phyloP scores from a whole-genome alignment of 2,797 vertebrate genomes.

The Sphenopsis melanotis region DNA sequence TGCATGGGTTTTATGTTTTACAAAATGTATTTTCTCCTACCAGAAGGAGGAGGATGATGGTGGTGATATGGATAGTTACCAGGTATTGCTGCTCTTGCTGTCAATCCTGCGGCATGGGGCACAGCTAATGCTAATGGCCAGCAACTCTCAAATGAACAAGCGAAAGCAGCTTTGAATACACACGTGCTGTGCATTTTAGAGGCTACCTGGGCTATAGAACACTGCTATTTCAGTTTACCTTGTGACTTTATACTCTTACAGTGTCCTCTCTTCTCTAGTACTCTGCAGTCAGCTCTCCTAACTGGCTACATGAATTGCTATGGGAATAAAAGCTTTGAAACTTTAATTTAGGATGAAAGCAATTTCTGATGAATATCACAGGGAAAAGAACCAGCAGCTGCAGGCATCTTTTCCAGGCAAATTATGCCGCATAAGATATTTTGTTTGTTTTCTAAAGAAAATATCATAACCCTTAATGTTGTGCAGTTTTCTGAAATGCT shows the following conservation, averaged over 20 bases:
- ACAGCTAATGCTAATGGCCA: slow-evolving; percentile 81
- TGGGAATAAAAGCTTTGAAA: neutral
- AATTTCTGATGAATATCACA: neutral
- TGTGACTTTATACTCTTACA: slow-evolving; percentile 1
- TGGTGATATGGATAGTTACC: slow-evolving; percentile 99
- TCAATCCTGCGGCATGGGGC: slow-evolving; percentile 85
- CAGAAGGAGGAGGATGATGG: slow-evolving; percentile 91
- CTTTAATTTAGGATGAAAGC: neutral
- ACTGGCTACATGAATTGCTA: neutral
- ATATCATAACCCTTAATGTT: neutral
- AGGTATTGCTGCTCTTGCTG: slow-evolving; percentile 88
- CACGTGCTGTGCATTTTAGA: slow-evolving; percentile 33
- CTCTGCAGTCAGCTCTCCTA: slow-evolving; percentile 38
- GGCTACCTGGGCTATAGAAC: slow-evolving; percentile 44
- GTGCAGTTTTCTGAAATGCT: neutral
- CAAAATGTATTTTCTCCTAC: slow-evolving; percentile 90
- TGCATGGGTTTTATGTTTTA: slow-evolving; percentile 80
- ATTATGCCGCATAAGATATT: neutral
- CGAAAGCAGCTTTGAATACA: slow-evolving; percentile 27
- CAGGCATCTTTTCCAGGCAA: neutral
- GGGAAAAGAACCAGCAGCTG: neutral
- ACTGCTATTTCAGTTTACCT: slow-evolving; percentile 33
- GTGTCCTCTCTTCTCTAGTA: neutral
- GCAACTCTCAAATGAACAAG: slow-evolving; percentile 65
- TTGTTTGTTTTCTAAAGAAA: neutral